Evolutionary conservation across 1,140 invertebrate species (phyloP).

Genomic region (Dendrolimus kikuchii): DNA sequence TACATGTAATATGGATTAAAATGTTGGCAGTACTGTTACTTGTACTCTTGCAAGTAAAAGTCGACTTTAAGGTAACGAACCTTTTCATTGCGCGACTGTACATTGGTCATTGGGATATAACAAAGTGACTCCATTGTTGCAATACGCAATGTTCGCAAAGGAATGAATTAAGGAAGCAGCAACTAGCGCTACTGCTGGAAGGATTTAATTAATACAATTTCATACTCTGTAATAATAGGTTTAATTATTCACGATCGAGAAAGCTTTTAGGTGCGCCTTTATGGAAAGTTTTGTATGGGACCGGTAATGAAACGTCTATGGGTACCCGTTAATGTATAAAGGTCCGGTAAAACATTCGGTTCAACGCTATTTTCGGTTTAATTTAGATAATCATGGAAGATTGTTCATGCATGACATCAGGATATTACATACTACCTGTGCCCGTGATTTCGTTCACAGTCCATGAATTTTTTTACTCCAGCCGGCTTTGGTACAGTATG

Average conservation of each 20-base stretch:
- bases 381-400: not conserved
- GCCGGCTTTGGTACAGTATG: no score
- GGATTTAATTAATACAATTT: conserved; percentile 57
- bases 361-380: conserved; percentile 3
- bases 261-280: conserved; percentile 47
- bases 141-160: conserved; percentile 7
- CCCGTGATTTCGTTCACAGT: no score
- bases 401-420: no score
- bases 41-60: no score
- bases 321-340: conserved; percentile 15
- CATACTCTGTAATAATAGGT: conserved; percentile 49
- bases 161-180: conserved; percentile 33
- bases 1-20: not conserved
- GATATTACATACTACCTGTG: no score
- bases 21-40: not conserved
- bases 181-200: conserved; percentile 21
- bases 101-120: not conserved
- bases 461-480: no score
- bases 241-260: conserved; percentile 62
- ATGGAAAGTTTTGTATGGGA: conserved; percentile 45
- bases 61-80: no score
- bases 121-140: not conserved
- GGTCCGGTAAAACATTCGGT: conserved; percentile 7
- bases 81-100: no score
- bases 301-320: conserved; percentile 43